Evolutionary conservation across 2,113 vertebrate species (phyloP).

Genomic region (Notarius lentiginosus): DNA sequence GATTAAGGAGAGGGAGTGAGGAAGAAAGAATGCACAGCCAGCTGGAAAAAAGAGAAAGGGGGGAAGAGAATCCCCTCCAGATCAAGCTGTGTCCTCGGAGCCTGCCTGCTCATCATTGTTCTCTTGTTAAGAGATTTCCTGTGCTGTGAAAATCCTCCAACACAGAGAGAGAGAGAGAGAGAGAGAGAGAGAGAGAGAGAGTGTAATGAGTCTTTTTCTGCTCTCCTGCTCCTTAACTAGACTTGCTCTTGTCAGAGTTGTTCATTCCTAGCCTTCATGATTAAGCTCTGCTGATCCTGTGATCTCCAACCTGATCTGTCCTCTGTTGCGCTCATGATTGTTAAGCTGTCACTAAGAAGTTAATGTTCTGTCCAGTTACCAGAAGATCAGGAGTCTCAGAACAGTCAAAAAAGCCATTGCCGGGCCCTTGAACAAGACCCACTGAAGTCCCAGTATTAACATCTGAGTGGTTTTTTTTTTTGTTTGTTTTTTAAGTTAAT

Average conservation of each 20-base stretch:
- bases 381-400: neutral
- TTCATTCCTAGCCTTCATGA: neutral
- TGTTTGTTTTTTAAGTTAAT: neutral
- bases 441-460: neutral
- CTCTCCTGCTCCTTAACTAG: constrained; percentile 9
- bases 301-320: neutral
- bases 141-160: constrained; percentile 25
- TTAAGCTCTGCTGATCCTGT: neutral
- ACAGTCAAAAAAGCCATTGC: neutral
- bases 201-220: constrained; percentile 30
- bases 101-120: constrained; percentile 22
- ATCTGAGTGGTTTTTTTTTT: neutral
- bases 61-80: constrained; percentile 19
- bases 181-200: too few species aligned
- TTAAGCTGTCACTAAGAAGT: neutral
- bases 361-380: neutral
- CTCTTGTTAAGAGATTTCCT: constrained; percentile 28
- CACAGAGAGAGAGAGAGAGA: neutral
- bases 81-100: constrained; percentile 2
- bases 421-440: neutral
- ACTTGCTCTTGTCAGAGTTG: constrained; percentile 10
- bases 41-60: neutral
- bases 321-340: neutral
- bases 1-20: neutral
- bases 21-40: neutral